These are phyloP conservation scores for Beris morrisii DNA, from an alignment of 2,888 invertebrate species.

Conservation along the genomic window DNA sequence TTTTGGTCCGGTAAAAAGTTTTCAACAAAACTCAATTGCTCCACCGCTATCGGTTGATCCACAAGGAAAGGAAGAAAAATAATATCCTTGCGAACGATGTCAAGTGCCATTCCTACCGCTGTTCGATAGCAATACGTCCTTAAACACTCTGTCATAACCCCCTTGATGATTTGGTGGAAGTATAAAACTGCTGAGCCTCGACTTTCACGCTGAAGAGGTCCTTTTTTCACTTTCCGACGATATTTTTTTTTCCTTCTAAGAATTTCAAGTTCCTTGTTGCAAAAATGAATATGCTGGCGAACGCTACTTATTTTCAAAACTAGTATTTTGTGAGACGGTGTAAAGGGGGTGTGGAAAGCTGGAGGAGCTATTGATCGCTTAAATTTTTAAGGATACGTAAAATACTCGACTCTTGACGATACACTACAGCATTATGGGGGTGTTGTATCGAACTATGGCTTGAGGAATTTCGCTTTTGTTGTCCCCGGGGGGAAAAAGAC, in stretches of 20 bases:
- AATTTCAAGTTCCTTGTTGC: too few relatives aligned
- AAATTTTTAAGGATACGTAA: background rate
- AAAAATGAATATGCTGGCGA: too few relatives aligned
- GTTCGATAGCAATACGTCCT: slow-evolving; percentile 7
- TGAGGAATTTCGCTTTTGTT: too few relatives aligned
- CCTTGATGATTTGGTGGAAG: slow-evolving; percentile 7
- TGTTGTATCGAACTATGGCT: too few relatives aligned
- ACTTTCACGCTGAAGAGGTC: background rate
- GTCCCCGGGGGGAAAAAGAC: too few relatives aligned
- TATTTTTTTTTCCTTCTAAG: too few relatives aligned
- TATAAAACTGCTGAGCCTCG: slow-evolving; percentile 16
- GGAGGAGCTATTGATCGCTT: background rate
- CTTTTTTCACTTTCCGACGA: too few relatives aligned
- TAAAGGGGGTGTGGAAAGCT: background rate
- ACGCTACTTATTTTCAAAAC: background rate
- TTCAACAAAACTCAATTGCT: too few relatives aligned
- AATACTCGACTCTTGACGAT: too few relatives aligned
- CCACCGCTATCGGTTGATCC: too few relatives aligned
- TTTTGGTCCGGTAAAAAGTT: too few relatives aligned
- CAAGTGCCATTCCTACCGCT: slow-evolving; percentile 17
- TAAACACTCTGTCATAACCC: slow-evolving; percentile 20
- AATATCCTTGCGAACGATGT: slow-evolving; percentile 3
- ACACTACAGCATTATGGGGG: too few relatives aligned
- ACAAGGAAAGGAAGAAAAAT: background rate
- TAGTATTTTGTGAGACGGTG: background rate